Conservation (phyloP, 1,140 invertebrate genomes). For the Diuraphis noxia region DNA sequence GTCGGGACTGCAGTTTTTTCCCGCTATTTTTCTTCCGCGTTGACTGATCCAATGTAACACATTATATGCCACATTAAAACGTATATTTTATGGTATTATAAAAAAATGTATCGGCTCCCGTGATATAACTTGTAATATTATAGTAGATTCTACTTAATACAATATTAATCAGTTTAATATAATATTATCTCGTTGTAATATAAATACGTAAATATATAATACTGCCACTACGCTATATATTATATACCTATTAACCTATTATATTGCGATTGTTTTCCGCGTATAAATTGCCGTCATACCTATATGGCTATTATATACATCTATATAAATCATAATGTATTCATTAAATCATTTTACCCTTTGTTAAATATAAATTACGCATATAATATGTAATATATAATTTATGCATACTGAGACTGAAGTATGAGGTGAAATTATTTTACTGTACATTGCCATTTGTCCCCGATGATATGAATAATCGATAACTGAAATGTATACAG, state of each 20-base stretch:
- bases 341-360: not conserved
- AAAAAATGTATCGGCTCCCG: not conserved
- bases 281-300: not conserved
- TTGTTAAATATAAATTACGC: not conserved
- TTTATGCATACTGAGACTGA: not conserved
- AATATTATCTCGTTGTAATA: not conserved
- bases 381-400: too few relatives aligned
- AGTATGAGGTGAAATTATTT: not conserved
- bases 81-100: not conserved
- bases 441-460: not conserved
- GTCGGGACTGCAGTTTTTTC: not conserved
- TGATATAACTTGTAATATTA: not conserved
- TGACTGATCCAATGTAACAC: not conserved
- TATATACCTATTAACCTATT: too few relatives aligned
- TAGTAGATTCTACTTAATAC: not conserved
- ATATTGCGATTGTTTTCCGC: not conserved
- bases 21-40: not conserved
- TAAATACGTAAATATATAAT: too few relatives aligned
- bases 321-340: not conserved
- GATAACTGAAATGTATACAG: not conserved
- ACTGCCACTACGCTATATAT: too few relatives aligned
- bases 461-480: not conserved
- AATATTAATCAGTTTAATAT: not conserved
- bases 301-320: not conserved
- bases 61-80: not conserved